phyloP scores from a whole-genome alignment of 2,113 vertebrate species.

The Chlamydotis undulata region DNA sequence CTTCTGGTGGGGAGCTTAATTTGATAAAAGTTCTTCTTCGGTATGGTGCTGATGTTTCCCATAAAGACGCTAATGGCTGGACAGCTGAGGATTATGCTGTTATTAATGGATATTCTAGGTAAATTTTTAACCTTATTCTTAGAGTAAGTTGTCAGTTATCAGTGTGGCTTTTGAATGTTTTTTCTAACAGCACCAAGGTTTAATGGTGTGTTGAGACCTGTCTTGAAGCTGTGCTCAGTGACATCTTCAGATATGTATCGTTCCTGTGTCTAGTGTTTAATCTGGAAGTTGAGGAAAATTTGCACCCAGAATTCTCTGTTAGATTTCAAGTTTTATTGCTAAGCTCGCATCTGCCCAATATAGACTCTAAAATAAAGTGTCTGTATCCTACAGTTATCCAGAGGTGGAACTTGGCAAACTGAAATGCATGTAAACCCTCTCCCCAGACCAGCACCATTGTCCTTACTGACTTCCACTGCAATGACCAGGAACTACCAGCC shows the following conservation, averaged over 20 bases:
- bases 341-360: neutral
- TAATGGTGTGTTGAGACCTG: neutral
- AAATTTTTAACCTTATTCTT: constrained; percentile 15
- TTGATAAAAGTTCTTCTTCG: constrained; percentile 81
- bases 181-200: neutral
- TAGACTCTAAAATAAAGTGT: neutral
- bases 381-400: neutral
- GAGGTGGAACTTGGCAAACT: neutral
- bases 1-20: constrained; percentile 80
- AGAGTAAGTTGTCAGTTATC: neutral
- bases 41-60: constrained; percentile 78
- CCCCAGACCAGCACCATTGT: neutral
- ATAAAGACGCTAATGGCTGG: constrained; percentile 83
- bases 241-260: neutral
- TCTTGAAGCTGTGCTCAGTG: neutral
- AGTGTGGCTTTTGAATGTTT: neutral
- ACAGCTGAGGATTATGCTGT: constrained; percentile 86
- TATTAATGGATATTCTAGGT: constrained; percentile 85
- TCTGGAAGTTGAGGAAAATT: neutral
- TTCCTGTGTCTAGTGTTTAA: neutral
- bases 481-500: neutral
- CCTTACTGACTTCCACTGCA: neutral
- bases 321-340: neutral
- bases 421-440: neutral
- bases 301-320: neutral